Base-by-base conservation (phyloP, 1,140 invertebrate species). In the Ips nitidus region DNA sequence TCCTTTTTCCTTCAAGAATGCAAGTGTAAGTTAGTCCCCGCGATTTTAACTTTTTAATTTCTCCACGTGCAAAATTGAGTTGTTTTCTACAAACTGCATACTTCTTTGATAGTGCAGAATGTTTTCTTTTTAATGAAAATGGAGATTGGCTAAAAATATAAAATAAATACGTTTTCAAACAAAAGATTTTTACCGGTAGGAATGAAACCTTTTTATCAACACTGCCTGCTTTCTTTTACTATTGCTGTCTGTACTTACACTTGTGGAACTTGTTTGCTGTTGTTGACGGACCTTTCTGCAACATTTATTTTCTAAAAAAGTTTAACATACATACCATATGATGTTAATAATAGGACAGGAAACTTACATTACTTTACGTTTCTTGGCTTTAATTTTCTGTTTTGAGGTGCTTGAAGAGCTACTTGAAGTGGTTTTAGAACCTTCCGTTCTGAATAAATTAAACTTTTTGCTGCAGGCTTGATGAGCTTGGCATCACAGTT, bases 301-400 rank as follows among this genome's bases (percentile, higher is more conserved):
- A n/a, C n/a, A 5, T 47, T 47, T 47, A 47, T 47, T 47, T n/a
- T 47, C n/a, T 47, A 47, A 47, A n/a, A 47, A 47, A 47, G 4
- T 47, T n/a, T 47, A 5, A 5, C 45, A 5, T 47, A 4, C 4
- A n/a, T 5, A 47, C 4, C 45, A 22, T 22, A 22, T 22, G 22
- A 22, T 22, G 22, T 22, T 22, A 22, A 22, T 22, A 22, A 22
- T 22, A 22, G 22, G 22, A 22, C 22, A 22, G 22, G 22, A 22
- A 22, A 22, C 22, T 22, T 22, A 22, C 22, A 22, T 22, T 22
- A 22, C 22, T 22, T 22, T 22, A 22, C 22, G 22, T 22, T 22
- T 22, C 22, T 22, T 22, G 22, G 22, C 22, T 22, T 22, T 22
- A 22, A 22, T 22, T 22, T 22, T 22, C 22, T 22, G 22, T 22